Percentiles rank a stretch among this genome's conserved stretches.
These are phyloP conservation scores for Sebastes oblongus DNA, from an alignment of 2,797 vertebrate species.

Conservation along the genomic window DNA sequence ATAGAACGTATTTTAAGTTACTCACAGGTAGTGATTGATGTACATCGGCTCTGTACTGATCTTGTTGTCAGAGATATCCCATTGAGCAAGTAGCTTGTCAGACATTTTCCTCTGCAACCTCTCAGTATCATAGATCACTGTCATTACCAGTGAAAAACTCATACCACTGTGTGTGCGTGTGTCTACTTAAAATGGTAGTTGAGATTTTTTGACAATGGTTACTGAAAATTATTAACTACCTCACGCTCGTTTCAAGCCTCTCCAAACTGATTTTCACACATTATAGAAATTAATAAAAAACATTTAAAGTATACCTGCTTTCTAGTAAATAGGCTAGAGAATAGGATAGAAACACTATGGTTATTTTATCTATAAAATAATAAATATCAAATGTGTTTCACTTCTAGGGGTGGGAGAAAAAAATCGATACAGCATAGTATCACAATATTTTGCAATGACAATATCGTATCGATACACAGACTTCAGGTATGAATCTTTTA, in stretches of 20 bases:
- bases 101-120: background rate
- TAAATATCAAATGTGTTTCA: background rate
- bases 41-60: background rate
- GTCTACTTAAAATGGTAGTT: background rate
- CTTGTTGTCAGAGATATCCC: background rate
- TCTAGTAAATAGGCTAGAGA: background rate
- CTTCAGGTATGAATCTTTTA: too few species aligned
- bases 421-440: too few species aligned
- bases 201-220: background rate
- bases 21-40: background rate
- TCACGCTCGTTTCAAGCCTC: background rate
- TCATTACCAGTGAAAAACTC: background rate
- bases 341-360: background rate
- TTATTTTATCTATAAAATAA: background rate
- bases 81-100: background rate
- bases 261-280: background rate
- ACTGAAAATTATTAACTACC: background rate
- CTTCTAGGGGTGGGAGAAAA: too few species aligned
- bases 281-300: background rate
- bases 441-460: too few species aligned
- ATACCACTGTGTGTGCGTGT: background rate
- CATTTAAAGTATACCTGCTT: background rate
- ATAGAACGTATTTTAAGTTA: background rate
- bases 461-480: too few species aligned
- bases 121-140: background rate